These are phyloP conservation scores for Malurus leucopterus DNA, from an alignment of 2,797 vertebrate species.

Conservation along the genomic window DNA sequence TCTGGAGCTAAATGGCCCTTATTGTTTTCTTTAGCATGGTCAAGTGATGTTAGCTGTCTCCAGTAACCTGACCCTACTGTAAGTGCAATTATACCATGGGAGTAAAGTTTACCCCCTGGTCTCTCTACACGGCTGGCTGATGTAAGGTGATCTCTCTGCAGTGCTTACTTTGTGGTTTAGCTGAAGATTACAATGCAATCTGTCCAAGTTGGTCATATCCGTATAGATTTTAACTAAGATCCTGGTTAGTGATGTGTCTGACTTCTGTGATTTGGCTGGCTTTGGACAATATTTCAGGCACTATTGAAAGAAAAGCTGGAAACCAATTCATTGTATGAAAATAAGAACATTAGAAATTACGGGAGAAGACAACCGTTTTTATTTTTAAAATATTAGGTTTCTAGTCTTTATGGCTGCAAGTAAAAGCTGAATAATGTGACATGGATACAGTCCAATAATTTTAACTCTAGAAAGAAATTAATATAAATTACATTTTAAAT, in stretches of 20 bases:
- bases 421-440: background rate
- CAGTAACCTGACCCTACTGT: background rate
- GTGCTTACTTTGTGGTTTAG: background rate
- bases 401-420: background rate
- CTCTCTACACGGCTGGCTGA: fast-evolving
- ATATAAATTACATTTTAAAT: background rate
- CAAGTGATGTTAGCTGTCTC: background rate
- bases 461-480: background rate
- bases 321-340: background rate
- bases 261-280: background rate
- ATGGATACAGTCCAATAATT: background rate
- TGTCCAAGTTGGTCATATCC: background rate
- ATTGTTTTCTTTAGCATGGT: background rate
- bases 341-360: background rate
- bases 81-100: background rate
- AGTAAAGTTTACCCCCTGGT: background rate
- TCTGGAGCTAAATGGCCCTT: background rate
- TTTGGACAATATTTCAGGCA: background rate
- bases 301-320: background rate
- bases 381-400: background rate
- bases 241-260: background rate
- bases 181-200: background rate
- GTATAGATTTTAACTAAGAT: background rate
- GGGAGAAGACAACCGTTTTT: background rate
- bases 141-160: background rate